phyloP scores from a whole-genome alignment of 2,113 vertebrate genomes.

The Mohoua ochrocephala region DNA sequence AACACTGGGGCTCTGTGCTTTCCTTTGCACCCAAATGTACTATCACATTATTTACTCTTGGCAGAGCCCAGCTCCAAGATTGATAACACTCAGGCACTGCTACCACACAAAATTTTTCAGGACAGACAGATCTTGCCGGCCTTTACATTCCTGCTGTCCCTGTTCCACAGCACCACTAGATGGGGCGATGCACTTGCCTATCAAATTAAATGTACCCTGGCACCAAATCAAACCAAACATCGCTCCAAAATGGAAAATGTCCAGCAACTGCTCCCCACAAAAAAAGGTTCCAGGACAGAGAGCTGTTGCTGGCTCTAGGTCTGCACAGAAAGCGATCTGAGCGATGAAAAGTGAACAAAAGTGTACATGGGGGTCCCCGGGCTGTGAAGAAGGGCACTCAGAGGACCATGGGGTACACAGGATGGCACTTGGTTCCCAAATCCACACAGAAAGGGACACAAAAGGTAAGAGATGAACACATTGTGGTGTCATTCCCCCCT shows the following conservation, averaged over 20 bases:
- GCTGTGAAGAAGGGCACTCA: not conserved
- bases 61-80: not conserved
- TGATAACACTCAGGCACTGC: not conserved
- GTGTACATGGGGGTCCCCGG: no score
- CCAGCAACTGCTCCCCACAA: not conserved
- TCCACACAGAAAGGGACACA: not conserved
- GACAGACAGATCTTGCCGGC: not conserved
- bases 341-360: not conserved
- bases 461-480: not conserved
- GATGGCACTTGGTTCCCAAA: not conserved
- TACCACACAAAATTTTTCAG: not conserved
- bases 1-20: not conserved
- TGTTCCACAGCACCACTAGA: not conserved
- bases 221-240: not conserved
- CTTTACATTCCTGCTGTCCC: not conserved
- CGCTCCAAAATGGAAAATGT: not conserved
- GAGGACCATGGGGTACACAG: not conserved
- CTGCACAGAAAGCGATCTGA: not conserved
- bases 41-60: not conserved
- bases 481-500: not conserved
- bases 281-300: not conserved
- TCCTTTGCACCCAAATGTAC: not conserved
- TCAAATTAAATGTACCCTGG: not conserved
- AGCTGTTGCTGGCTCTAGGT: not conserved
- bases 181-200: not conserved